Conservation (phyloP, 2,113 vertebrate genomes). For the Acinonyx jubatus region DNA sequence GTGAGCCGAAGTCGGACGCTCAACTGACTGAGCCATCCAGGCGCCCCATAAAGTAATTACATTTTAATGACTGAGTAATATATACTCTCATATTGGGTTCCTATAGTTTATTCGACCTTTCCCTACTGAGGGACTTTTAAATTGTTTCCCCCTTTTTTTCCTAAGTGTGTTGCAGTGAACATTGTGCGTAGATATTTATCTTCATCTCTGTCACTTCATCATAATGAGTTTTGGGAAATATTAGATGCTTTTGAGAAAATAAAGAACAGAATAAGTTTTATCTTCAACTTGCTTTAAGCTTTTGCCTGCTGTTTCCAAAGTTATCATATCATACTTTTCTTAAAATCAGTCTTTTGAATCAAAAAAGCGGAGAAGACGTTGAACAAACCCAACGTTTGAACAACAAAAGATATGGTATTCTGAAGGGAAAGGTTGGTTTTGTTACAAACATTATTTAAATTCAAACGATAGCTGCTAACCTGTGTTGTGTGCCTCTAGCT, state of each 20-base stretch:
- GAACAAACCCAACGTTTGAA: not conserved
- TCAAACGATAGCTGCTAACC: slow-evolving; percentile 82
- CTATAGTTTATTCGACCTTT: slow-evolving; percentile 29
- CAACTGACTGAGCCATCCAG: too few species aligned
- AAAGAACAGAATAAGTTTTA: not conserved
- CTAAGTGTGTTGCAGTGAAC: not conserved
- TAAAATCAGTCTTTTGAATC: slow-evolving; percentile 37
- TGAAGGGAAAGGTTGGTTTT: not conserved
- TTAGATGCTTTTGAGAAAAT: slow-evolving; percentile 44
- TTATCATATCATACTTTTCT: slow-evolving; percentile 5
- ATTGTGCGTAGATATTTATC: not conserved
- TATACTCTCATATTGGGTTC: not conserved
- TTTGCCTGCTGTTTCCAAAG: slow-evolving; percentile 35
- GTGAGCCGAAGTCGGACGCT: too few species aligned
- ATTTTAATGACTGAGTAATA: slow-evolving; percentile 27
- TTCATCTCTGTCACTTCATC: not conserved
- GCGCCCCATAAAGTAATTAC: not conserved
- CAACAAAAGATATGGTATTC: not conserved
- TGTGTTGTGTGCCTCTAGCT: slow-evolving; percentile 98
- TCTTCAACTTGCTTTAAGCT: not conserved
- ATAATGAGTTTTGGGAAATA: slow-evolving; percentile 29
- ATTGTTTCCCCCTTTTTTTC: slow-evolving; percentile 15
- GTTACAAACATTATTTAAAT: slow-evolving; percentile 41
- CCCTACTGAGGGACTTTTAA: not conserved
- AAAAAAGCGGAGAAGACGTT: not conserved